These are phyloP conservation scores for Lucilia sericata DNA, from an alignment of 1,140 invertebrate genomes.

Conservation along the genomic window DNA sequence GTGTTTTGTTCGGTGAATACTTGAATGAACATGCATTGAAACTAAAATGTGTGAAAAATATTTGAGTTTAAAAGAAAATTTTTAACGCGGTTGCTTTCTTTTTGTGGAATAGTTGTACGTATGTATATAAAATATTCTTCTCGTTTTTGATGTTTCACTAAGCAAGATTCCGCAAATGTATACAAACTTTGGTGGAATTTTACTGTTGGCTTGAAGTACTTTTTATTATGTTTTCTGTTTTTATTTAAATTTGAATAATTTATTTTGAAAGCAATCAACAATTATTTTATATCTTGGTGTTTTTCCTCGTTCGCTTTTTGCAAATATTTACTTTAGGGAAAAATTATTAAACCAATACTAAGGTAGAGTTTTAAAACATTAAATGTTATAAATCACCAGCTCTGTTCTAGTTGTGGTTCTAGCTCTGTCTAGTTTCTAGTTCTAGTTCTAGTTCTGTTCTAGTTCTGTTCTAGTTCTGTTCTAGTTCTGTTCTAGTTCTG, in stretches of 20 bases:
- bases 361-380: too few species aligned
- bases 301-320: neutral
- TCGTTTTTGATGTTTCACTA: neutral
- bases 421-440: too few species aligned
- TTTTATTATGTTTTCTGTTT: neutral
- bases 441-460: too few species aligned
- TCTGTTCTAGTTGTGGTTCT: too few species aligned
- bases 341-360: neutral
- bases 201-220: neutral
- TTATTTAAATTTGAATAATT: neutral
- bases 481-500: too few species aligned
- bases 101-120: neutral
- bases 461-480: too few species aligned
- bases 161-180: neutral
- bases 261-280: constrained; percentile 4
- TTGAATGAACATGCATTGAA: neutral
- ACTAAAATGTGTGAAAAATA: neutral
- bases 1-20: neutral
- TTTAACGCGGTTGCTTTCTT: neutral
- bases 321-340: neutral
- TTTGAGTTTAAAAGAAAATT: neutral
- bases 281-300: neutral
- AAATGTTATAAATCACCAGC: too few species aligned
- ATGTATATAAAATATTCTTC: neutral
- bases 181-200: neutral